Percentiles rank a stretch among this genome's conserved stretches.
Evolutionary conservation across 1,140 invertebrate genomes (phyloP).

Genomic region (Listronotus bonariensis): DNA sequence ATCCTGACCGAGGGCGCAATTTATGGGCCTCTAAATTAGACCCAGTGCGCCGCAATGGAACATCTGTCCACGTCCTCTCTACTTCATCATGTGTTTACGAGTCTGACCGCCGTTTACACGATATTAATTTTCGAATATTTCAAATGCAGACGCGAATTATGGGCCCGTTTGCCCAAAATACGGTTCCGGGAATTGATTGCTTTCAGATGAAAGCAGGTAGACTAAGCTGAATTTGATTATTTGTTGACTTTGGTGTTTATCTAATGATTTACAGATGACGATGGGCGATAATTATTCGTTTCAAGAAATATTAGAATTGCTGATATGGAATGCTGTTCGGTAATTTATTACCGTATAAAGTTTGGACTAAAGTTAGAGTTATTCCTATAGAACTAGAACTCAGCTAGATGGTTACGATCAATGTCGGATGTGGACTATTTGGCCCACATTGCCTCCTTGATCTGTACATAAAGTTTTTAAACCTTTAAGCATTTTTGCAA

Average conservation of each 20-base stretch:
- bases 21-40: slow-evolving; percentile 42
- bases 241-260: background rate
- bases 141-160: slow-evolving; percentile 15
- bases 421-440: no score
- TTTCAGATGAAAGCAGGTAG: background rate
- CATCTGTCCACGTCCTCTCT: slow-evolving; percentile 36
- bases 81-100: slow-evolving; percentile 30
- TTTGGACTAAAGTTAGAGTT: no score
- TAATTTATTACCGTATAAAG: no score
- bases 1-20: slow-evolving; percentile 39
- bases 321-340: no score
- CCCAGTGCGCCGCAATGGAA: slow-evolving; percentile 26
- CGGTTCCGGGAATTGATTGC: slow-evolving; percentile 3
- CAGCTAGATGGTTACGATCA: no score
- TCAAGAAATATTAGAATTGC: no score
- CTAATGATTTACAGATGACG: no score
- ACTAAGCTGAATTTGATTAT: background rate
- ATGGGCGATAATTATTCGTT: no score
- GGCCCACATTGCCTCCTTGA: no score
- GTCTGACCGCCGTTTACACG: slow-evolving; percentile 24
- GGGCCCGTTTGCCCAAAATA: slow-evolving; percentile 10
- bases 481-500: no score
- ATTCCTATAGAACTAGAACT: no score
- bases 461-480: no score
- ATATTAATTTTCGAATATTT: slow-evolving; percentile 26